phyloP scores from a whole-genome alignment of 1,140 invertebrate genomes.

The Papilio polytes region DNA sequence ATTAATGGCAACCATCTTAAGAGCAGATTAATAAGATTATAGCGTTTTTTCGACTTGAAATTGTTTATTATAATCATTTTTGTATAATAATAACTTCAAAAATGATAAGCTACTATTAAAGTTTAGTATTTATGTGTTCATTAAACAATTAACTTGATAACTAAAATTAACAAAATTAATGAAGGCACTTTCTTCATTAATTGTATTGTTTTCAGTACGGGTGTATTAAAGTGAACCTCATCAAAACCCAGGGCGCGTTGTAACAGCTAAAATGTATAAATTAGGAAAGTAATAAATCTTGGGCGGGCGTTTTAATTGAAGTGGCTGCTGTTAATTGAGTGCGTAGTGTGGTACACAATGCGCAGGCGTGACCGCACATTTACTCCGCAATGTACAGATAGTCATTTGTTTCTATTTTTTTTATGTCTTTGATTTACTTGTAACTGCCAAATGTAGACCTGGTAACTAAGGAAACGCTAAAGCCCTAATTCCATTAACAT shows the following conservation, averaged over 20 bases:
- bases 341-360: slow-evolving; percentile 53
- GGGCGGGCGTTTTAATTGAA: slow-evolving; percentile 78
- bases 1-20: slow-evolving; percentile 9
- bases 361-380: slow-evolving; percentile 69
- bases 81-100: no score
- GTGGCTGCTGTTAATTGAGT: slow-evolving; percentile 75
- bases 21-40: background rate
- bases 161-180: background rate
- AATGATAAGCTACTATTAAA: no score
- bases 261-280: slow-evolving; percentile 71
- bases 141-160: background rate
- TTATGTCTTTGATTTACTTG: background rate
- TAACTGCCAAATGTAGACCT: background rate
- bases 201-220: slow-evolving; percentile 6
- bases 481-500: no score
- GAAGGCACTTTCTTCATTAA: slow-evolving; percentile 1
- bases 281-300: slow-evolving; percentile 74
- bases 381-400: slow-evolving; percentile 43
- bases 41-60: background rate
- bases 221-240: slow-evolving; percentile 36
- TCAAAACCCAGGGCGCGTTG: slow-evolving; percentile 51
- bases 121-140: no score
- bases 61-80: no score
- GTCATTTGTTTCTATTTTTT: background rate
- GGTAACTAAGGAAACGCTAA: no score